These are phyloP conservation scores for Coreius guichenoti DNA, from an alignment of 2,797 vertebrate species.

Conservation along the genomic window DNA sequence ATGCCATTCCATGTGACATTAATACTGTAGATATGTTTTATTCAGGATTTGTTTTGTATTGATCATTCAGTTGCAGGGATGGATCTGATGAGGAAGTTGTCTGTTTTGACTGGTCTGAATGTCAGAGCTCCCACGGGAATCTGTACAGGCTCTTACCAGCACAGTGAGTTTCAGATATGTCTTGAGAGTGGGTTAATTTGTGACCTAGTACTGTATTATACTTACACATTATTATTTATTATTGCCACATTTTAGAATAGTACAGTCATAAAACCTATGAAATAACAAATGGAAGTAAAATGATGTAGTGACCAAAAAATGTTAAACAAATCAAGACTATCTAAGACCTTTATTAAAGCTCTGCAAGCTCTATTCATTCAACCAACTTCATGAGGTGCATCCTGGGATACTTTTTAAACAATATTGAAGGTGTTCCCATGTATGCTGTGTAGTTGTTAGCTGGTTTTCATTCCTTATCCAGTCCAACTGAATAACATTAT, in stretches of 20 bases:
- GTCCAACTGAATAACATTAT: not conserved
- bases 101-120: constrained; percentile 79
- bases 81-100: constrained; percentile 79
- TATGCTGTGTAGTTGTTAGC: too few species aligned
- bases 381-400: too few species aligned
- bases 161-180: constrained; percentile 78
- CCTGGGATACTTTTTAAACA: too few species aligned
- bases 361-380: too few species aligned
- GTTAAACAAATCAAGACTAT: not conserved
- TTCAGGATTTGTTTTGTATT: not conserved
- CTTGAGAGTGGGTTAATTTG: not conserved
- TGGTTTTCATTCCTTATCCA: not conserved
- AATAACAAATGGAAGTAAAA: not conserved
- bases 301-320: not conserved
- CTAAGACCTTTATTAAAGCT: not conserved
- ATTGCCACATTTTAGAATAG: not conserved
- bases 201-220: not conserved
- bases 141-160: constrained; percentile 84
- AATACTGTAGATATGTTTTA: not conserved
- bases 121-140: constrained; percentile 80
- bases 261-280: not conserved
- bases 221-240: not conserved
- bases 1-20: not conserved
- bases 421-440: too few species aligned
- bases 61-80: constrained; percentile 75